Evolutionary conservation across 2,888 invertebrate species (phyloP), one percentile per base, ranked within the genome.

Genomic region (Ormyrus nitidulus): DNA sequence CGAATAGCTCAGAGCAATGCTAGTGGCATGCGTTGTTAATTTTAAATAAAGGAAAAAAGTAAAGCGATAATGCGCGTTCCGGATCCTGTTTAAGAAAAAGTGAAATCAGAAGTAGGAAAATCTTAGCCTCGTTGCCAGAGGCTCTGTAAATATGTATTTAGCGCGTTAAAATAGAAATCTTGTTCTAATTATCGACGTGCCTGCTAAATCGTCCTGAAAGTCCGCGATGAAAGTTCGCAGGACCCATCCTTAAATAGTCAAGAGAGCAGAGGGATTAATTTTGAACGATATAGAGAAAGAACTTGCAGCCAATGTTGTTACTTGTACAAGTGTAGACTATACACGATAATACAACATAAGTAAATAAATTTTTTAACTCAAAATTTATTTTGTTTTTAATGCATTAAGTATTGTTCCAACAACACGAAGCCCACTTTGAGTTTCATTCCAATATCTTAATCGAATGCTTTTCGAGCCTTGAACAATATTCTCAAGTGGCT

Each of bases 61-160:
- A 75, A 68, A 73, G 78, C 61, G 75, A 82, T 85, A 84, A 84
- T 86, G 85, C 86, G 86, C 83, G 81, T 87, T 87, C 83, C 86
- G 84, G 86, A 86, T 86, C 81, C 73, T 77, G 77, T 83, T 68
- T 65, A 77, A 81, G 64, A 84, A 56, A 79, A 76, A 81, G 79
- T 81, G 72, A 79, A 83, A 82, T 83, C 84, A 77, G 79, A 80
- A 76, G 82, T 82, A 79, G 79, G 81, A 19, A 82, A 71, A 79
- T 79, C 85, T 83, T 82, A 85, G 70, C 84, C 84, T 84, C 84
- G 62, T 81, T 82, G 83, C 82, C 83, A 84, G 87, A 86, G 86
- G 85, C 81, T 83, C 84, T 90, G 90, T 90, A 90, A 88, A 90
- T 90, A 90, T 90, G 90, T 90, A 90, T 89, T 89, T 90, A 90